Evolutionary conservation across 2,113 vertebrate species (phyloP).

Genomic region (Urocitellus parryii): DNA sequence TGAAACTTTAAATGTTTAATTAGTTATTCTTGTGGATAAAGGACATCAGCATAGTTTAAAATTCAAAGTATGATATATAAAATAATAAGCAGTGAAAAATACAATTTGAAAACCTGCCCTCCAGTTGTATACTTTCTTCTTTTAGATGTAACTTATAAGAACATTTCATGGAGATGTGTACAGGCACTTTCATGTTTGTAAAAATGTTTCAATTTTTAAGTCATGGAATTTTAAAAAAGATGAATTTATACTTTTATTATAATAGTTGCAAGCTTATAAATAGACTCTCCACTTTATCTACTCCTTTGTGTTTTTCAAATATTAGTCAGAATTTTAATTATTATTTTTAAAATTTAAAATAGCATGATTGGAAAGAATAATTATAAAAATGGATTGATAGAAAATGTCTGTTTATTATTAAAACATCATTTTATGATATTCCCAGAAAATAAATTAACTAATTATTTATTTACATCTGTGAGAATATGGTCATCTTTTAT

Average conservation of each 20-base stretch:
- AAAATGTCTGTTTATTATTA: neutral
- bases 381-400: neutral
- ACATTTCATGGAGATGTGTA: neutral
- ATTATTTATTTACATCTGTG: neutral
- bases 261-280: neutral
- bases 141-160: neutral
- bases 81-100: neutral
- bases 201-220: neutral
- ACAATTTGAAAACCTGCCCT: neutral
- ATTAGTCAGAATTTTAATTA: neutral
- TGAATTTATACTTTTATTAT: conserved; percentile 22
- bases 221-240: neutral
- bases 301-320: neutral
- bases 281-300: neutral
- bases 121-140: neutral
- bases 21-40: neutral
- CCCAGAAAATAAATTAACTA: neutral
- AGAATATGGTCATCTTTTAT: neutral
- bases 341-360: neutral
- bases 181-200: neutral
- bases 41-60: neutral
- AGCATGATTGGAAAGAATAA: neutral
- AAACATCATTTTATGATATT: neutral
- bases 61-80: neutral
- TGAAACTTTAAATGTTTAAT: neutral